phyloP scores from a whole-genome alignment of 2,888 invertebrate genomes.

The Chrysodeixis includens region DNA sequence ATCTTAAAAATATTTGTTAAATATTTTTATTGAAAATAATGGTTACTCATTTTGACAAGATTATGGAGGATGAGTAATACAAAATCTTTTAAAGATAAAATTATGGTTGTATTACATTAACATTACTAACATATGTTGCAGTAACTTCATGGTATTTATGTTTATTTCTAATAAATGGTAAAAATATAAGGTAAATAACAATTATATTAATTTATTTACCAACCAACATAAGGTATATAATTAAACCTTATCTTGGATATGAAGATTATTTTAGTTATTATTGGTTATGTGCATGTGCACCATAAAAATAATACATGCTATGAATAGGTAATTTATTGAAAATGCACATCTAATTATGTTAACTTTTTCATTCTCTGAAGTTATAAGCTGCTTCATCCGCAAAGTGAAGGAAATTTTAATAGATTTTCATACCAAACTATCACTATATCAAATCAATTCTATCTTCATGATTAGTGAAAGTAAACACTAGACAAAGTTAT shows the following conservation, averaged over 20 bases:
- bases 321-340: too few species aligned
- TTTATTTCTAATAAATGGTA: not conserved
- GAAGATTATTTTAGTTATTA: not conserved
- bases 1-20: constrained; percentile 19
- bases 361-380: too few species aligned
- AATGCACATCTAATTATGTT: too few species aligned
- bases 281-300: not conserved
- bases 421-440: too few species aligned
- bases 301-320: not conserved
- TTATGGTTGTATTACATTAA: not conserved
- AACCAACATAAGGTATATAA: too few species aligned
- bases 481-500: not conserved
- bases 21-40: constrained; percentile 20
- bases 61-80: not conserved
- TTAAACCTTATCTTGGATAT: too few species aligned
- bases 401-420: too few species aligned
- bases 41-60: constrained; percentile 26
- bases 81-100: not conserved
- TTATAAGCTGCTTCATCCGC: too few species aligned
- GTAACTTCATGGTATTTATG: not conserved
- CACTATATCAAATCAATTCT: not conserved
- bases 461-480: not conserved
- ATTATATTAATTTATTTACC: not conserved
- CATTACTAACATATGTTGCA: not conserved
- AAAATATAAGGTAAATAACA: not conserved